Conservation (phyloP, 1,140 invertebrate species). For the Anastrepha ludens region DNA sequence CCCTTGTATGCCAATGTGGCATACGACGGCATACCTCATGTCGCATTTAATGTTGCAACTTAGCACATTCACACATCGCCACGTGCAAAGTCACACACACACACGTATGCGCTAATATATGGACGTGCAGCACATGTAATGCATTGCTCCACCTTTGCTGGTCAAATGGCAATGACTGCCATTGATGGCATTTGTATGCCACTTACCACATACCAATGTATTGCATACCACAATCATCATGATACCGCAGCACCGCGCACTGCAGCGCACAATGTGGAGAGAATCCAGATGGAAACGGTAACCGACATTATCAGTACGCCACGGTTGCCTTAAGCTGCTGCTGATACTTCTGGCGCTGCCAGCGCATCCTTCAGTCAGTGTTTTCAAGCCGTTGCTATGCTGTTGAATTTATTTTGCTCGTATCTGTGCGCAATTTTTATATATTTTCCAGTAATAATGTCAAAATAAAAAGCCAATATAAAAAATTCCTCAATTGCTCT, state of each 20-base stretch:
- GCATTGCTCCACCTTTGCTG: slow-evolving; percentile 16
- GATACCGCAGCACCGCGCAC: not conserved
- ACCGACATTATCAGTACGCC: slow-evolving; percentile 45
- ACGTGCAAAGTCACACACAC: not conserved
- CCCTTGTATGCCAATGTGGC: not conserved
- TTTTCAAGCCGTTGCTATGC: not conserved
- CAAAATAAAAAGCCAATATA: slow-evolving; percentile 53
- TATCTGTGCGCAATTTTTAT: slow-evolving; percentile 39
- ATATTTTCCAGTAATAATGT: slow-evolving; percentile 52
- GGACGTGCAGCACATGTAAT: not conserved
- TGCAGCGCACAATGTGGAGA: not conserved
- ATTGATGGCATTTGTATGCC: slow-evolving; percentile 36
- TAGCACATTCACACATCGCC: not conserved
- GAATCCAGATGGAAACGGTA: not conserved
- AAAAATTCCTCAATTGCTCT: slow-evolving; percentile 45
- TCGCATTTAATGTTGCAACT: slow-evolving; percentile 43
- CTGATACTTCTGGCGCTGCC: not conserved
- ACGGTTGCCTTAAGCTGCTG: slow-evolving; percentile 35
- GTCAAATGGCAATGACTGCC: slow-evolving; percentile 50
- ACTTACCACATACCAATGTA: not conserved
- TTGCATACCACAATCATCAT: slow-evolving; percentile 2
- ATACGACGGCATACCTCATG: slow-evolving; percentile 1
- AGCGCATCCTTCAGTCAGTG: not conserved
- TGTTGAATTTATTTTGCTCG: slow-evolving; percentile 42
- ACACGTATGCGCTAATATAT: not conserved